Conservation (phyloP, 2,888 invertebrate species). For the Drosophila ezoana region DNA sequence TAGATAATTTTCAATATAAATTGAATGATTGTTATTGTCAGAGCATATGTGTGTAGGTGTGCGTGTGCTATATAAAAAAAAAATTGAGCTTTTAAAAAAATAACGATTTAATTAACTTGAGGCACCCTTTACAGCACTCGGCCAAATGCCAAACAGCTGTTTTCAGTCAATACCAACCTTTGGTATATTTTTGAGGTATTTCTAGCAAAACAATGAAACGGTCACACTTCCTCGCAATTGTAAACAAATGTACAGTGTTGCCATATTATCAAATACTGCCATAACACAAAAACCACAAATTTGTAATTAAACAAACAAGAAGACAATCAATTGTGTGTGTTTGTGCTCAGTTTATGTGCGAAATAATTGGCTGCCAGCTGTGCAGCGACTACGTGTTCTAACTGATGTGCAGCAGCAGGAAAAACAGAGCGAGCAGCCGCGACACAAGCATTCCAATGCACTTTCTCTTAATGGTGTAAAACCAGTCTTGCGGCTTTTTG, state of each 20-base stretch:
- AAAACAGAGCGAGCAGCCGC: constrained; percentile 11
- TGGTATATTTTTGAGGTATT: constrained; percentile 11
- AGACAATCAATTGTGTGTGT: constrained; percentile 3
- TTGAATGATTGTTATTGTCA: constrained; percentile 47
- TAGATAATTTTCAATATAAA: constrained; percentile 54
- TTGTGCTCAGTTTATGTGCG: constrained; percentile 6
- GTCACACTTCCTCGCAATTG: constrained; percentile 41
- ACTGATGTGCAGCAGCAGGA: constrained; percentile 3
- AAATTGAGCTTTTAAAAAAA: no score
- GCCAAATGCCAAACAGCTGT: constrained; percentile 25
- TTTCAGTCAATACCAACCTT: constrained; percentile 19
- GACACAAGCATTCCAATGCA: constrained; percentile 67
- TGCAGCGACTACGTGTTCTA: constrained; percentile 8
- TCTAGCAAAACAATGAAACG: background rate
- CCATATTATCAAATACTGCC: constrained; percentile 17
- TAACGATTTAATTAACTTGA: constrained; percentile 7
- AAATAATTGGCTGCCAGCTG: constrained; percentile 17
- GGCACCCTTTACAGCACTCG: background rate
- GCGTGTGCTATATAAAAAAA: no score
- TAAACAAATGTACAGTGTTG: constrained; percentile 49
- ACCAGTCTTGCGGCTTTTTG: constrained; percentile 57
- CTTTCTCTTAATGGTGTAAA: constrained; percentile 65
- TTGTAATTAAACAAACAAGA: constrained; percentile 6
- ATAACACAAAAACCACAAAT: constrained; percentile 8
- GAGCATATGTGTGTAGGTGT: background rate